These are phyloP conservation scores for Elaphurus davidianus DNA, from an alignment of 2,113 vertebrate genomes.

Conservation along the genomic window DNA sequence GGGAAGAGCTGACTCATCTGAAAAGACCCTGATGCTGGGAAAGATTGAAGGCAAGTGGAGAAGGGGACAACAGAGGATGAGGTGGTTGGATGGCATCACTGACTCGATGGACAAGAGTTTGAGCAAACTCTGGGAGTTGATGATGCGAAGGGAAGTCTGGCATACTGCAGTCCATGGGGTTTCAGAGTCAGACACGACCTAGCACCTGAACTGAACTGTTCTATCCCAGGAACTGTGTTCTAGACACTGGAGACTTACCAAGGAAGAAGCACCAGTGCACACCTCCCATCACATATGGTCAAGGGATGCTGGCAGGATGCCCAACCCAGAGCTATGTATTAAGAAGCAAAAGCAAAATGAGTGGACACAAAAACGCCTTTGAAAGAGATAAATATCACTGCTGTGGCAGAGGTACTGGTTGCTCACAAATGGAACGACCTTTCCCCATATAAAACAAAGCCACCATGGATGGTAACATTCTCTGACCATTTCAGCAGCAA, in stretches of 20 bases:
- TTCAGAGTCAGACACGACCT: neutral
- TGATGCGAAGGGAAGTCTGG: neutral
- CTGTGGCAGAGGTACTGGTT: neutral
- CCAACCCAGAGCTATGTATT: neutral
- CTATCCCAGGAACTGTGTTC: neutral
- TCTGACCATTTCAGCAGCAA: neutral
- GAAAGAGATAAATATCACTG: neutral
- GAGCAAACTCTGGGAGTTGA: neutral
- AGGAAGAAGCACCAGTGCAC: neutral
- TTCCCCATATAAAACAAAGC: neutral
- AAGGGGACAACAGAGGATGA: neutral
- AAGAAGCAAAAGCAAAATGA: neutral
- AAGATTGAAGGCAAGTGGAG: neutral
- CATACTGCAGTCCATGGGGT: neutral
- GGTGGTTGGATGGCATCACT: neutral
- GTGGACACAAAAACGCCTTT: neutral
- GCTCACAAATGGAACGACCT: neutral
- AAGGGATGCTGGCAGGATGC: neutral
- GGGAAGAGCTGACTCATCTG: accelerated
- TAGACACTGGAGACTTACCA: neutral
- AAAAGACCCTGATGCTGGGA: neutral
- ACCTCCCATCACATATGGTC: neutral
- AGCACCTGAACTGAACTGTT: neutral
- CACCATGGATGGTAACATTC: neutral
- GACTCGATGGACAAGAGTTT: neutral